Percentiles rank a stretch among this genome's conserved stretches.
phyloP scores from a whole-genome alignment of 1,140 invertebrate genomes.

The Octopus sinensis region DNA sequence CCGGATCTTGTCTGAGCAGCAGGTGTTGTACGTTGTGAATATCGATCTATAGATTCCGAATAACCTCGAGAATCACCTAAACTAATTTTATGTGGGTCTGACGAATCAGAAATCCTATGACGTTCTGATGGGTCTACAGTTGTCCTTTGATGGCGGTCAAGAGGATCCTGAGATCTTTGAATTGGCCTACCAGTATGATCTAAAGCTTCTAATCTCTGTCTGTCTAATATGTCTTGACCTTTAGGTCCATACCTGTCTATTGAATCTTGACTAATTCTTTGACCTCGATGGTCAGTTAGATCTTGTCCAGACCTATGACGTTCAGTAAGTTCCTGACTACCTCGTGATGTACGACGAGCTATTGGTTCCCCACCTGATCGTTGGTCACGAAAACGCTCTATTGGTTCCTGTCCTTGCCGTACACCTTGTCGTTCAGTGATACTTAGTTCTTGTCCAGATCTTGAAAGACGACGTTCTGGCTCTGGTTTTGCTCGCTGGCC shows the following conservation, averaged over 20 bases:
- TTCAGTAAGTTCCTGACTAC: slow-evolving; percentile 12
- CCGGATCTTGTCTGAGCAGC: neutral
- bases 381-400: neutral
- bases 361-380: neutral
- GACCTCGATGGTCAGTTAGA: neutral
- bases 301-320: slow-evolving; percentile 10
- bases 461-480: neutral
- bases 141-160: neutral
- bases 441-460: neutral
- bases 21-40: neutral
- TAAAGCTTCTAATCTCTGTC: neutral
- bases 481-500: neutral
- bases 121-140: neutral
- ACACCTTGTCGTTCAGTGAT: neutral
- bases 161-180: neutral
- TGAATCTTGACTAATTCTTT: slow-evolving; percentile 8
- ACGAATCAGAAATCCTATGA: neutral
- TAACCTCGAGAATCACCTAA: slow-evolving; percentile 6
- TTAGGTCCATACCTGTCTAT: neutral
- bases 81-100: slow-evolving; percentile 3
- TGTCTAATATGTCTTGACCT: neutral
- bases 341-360: slow-evolving; percentile 3
- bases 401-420: neutral
- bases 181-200: neutral
- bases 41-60: neutral